Percentiles rank a stretch among this genome's conserved stretches.
Conservation (phyloP, 2,113 vertebrate genomes). For the Anguilla japonica region DNA sequence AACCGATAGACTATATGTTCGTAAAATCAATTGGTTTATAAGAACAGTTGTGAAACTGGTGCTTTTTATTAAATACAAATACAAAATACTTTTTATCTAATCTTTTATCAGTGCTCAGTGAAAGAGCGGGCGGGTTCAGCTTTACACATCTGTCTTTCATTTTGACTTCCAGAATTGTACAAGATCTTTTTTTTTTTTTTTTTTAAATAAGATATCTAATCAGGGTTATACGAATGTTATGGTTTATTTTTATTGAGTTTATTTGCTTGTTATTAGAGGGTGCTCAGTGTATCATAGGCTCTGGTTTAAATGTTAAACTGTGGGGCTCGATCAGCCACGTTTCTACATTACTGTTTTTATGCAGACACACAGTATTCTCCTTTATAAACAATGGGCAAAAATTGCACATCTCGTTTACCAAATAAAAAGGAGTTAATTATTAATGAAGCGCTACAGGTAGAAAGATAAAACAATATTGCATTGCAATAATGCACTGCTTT, state of each 20-base stretch:
- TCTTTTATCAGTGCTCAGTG: background rate
- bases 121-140: constrained; percentile 20
- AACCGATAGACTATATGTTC: background rate
- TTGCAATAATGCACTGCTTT: background rate
- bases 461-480: background rate
- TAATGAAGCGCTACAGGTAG: constrained; percentile 34
- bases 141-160: constrained; percentile 16
- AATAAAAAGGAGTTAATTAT: constrained; percentile 48
- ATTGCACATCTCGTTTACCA: constrained; percentile 27
- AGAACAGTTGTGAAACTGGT: background rate
- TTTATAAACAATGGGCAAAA: constrained; percentile 33
- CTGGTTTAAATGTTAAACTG: constrained; percentile 33
- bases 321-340: constrained; percentile 44
- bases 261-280: constrained; percentile 24
- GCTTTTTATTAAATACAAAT: background rate
- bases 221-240: constrained; percentile 22
- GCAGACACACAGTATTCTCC: constrained; percentile 30
- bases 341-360: background rate
- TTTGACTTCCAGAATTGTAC: constrained; percentile 34
- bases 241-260: constrained; percentile 24
- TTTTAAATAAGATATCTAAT: constrained; percentile 3
- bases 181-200: background rate
- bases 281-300: constrained; percentile 40
- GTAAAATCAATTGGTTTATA: background rate
- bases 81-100: background rate